Percentiles rank a stretch among this genome's conserved stretches.
Evolutionary conservation across 30 jellyfish, hydroid and myxozoan genomes (phyloP).

Genomic region (Pelagia noctiluca): DNA sequence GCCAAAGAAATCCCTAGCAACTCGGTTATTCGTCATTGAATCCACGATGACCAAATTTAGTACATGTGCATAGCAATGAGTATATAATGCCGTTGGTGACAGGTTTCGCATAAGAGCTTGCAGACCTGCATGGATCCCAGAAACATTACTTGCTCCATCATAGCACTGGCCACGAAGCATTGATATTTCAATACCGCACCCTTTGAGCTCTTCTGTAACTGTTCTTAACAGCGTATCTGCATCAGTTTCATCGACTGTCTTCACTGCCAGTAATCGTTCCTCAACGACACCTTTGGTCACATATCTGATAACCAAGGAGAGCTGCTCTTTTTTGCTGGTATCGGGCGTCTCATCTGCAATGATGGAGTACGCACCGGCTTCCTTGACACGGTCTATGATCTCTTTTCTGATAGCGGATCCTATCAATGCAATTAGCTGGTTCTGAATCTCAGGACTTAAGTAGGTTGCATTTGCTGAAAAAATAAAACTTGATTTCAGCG

Average conservation of each 20-base stretch:
- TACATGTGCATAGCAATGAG: slow-evolving; percentile 33
- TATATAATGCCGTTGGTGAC: slow-evolving; percentile 25
- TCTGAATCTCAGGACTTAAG: slow-evolving; percentile 36
- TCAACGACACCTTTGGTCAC: slow-evolving; percentile 38
- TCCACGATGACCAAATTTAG: slow-evolving; percentile 10
- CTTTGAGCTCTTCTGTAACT: slow-evolving; percentile 13
- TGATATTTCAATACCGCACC: slow-evolving; percentile 20
- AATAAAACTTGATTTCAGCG: no score
- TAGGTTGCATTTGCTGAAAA: slow-evolving; percentile 18
- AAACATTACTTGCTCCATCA: slow-evolving; percentile 46
- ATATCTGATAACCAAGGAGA: slow-evolving; percentile 39
- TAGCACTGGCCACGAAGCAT: slow-evolving; percentile 48
- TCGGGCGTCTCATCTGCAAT: slow-evolving; percentile 60
- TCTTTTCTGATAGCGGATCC: slow-evolving; percentile 56
- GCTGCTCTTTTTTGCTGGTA: slow-evolving; percentile 41
- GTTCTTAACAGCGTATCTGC: slow-evolving; percentile 23
- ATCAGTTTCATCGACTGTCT: slow-evolving; percentile 37
- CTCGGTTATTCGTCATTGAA: background rate
- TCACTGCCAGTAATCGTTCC: slow-evolving; percentile 29
- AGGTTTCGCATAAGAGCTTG: slow-evolving; percentile 14
- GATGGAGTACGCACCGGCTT: slow-evolving; percentile 44
- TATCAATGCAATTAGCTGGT: slow-evolving; percentile 34
- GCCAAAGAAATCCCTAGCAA: slow-evolving; percentile 11
- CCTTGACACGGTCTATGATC: slow-evolving; percentile 15
- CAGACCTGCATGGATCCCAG: slow-evolving; percentile 51